phyloP scores from a whole-genome alignment of 2,888 invertebrate genomes.

The Cerastis rubricosa region DNA sequence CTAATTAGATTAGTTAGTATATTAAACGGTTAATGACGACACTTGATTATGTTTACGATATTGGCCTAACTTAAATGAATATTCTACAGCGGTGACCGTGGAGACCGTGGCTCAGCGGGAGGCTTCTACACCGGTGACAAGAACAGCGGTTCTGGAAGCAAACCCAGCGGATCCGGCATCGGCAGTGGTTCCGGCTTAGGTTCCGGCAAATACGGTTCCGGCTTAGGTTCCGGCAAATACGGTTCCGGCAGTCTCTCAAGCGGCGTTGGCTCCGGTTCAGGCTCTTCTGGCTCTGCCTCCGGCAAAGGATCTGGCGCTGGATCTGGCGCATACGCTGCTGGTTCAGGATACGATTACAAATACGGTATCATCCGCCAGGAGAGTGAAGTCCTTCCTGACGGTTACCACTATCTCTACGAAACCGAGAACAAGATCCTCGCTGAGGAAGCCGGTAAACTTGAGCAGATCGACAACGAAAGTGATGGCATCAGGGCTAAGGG shows the following conservation, averaged over 20 bases:
- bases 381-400: conserved; percentile 78
- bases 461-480: conserved; percentile 78
- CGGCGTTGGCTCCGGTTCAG: conserved; percentile 7
- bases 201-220: neutral
- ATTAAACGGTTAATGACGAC: conserved; percentile 35
- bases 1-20: conserved; percentile 42
- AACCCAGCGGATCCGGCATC: conserved; percentile 5
- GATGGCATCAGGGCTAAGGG: conserved; percentile 82
- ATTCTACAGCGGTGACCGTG: conserved; percentile 67
- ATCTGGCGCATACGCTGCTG: conserved; percentile 1
- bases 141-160: conserved; percentile 47
- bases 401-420: conserved; percentile 88
- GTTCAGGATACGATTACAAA: conserved; percentile 80
- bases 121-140: conserved; percentile 70
- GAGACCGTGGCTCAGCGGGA: conserved; percentile 74
- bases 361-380: conserved; percentile 87
- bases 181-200: neutral
- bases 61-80: conserved; percentile 34
- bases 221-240: conserved; percentile 18
- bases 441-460: conserved; percentile 85
- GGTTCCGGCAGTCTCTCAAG: conserved; percentile 13
- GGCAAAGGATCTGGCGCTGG: conserved; percentile 21
- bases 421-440: conserved; percentile 88
- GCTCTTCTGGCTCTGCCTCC: neutral
- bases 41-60: conserved; percentile 29